These are phyloP conservation scores for Coreius guichenoti DNA, from an alignment of 2,797 vertebrate genomes.

Conservation along the genomic window DNA sequence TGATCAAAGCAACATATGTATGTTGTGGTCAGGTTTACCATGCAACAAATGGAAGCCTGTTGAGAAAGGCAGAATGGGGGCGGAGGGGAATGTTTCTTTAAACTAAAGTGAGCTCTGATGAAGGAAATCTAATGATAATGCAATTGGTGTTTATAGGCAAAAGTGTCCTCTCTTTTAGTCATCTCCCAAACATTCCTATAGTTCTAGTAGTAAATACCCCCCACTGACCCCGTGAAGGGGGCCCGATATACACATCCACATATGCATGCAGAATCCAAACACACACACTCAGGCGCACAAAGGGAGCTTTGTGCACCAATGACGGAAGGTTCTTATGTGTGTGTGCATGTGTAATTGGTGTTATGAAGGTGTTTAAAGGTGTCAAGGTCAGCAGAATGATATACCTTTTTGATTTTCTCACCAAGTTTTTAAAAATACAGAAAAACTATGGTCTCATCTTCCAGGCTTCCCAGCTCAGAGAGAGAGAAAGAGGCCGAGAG, in stretches of 20 bases:
- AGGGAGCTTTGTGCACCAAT: constrained; percentile 61
- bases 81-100: not conserved
- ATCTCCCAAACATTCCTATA: constrained; percentile 43
- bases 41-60: not conserved
- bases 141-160: constrained; percentile 17
- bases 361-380: constrained; percentile 54
- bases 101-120: constrained; percentile 35
- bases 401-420: constrained; percentile 37
- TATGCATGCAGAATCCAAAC: constrained; percentile 55
- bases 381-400: constrained; percentile 17
- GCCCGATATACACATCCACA: constrained; percentile 59
- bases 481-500: constrained; percentile 23
- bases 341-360: constrained; percentile 42
- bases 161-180: constrained; percentile 21
- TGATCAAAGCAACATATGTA: constrained; percentile 45
- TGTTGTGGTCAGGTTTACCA: constrained; percentile 1
- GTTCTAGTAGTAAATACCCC: constrained; percentile 67
- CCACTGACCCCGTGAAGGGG: constrained; percentile 70
- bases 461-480: constrained; percentile 14
- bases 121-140: constrained; percentile 43
- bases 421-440: constrained; percentile 4
- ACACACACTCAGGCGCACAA: constrained; percentile 53
- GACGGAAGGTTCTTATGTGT: constrained; percentile 63
- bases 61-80: not conserved
- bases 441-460: constrained; percentile 32